phyloP scores from a whole-genome alignment of 2,888 invertebrate genomes.

The Sicus ferrugineus region DNA sequence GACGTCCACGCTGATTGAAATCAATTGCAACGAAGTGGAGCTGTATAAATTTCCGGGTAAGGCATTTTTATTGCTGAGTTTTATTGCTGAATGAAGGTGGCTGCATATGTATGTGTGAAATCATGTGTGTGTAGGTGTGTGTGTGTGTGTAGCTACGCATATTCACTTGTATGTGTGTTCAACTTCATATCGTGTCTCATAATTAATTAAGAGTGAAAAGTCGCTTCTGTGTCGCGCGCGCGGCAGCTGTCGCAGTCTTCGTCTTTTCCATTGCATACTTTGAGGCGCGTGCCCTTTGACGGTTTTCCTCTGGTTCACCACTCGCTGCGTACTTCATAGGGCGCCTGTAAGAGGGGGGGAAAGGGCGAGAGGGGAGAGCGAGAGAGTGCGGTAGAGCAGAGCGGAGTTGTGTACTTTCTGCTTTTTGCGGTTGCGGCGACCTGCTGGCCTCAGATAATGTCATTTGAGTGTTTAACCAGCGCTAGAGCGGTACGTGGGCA shows the following conservation, averaged over 20 bases:
- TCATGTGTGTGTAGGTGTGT: slow-evolving; percentile 1
- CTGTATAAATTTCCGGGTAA: slow-evolving; percentile 66
- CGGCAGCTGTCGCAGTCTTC: not conserved
- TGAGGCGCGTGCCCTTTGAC: not conserved
- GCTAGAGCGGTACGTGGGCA: slow-evolving; percentile 5
- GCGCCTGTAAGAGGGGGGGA: not conserved
- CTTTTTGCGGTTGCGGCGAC: slow-evolving; percentile 32
- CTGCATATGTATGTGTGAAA: no score
- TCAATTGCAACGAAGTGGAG: slow-evolving; percentile 65
- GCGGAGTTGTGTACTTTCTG: slow-evolving; percentile 20
- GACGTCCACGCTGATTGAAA: slow-evolving; percentile 64
- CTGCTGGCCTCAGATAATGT: slow-evolving; percentile 37
- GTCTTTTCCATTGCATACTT: slow-evolving; percentile 9
- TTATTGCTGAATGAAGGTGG: no score
- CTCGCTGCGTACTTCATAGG: not conserved
- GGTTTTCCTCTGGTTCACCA: not conserved
- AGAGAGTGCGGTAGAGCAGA: not conserved
- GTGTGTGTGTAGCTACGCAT: slow-evolving; percentile 17
- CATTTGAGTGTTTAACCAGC: slow-evolving; percentile 40
- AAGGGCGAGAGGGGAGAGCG: not conserved
- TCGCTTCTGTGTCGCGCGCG: not conserved
- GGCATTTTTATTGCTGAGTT: no score
- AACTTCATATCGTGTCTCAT: slow-evolving; percentile 16
- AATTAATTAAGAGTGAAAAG: slow-evolving; percentile 21
- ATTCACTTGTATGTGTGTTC: slow-evolving; percentile 17